Conservation (phyloP, 1,140 invertebrate species). For the Macrobrachium rosenbergii region DNA sequence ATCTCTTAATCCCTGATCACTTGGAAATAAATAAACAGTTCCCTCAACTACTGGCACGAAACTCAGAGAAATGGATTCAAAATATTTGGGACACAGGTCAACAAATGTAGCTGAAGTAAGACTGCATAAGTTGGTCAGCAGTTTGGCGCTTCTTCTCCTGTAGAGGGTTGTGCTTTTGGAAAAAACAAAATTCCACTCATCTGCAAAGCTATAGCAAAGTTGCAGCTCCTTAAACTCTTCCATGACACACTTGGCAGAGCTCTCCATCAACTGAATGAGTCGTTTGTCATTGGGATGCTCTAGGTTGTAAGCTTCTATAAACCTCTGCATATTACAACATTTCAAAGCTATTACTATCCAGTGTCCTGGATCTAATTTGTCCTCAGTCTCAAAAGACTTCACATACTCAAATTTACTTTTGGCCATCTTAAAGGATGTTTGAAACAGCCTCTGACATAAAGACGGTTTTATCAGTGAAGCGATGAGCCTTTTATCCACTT, state of each 20-base stretch:
- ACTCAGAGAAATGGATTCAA: slow-evolving; percentile 90
- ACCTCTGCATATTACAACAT: slow-evolving; percentile 80
- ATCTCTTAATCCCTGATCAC: slow-evolving; percentile 81
- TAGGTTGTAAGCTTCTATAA: slow-evolving; percentile 83
- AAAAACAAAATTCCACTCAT: slow-evolving; percentile 93
- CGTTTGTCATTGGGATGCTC: slow-evolving; percentile 91
- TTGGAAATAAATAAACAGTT: slow-evolving; percentile 49
- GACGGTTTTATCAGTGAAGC: too few relatives aligned
- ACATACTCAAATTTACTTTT: slow-evolving; percentile 85
- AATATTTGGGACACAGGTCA: slow-evolving; percentile 89
- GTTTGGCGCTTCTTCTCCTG: slow-evolving; percentile 61
- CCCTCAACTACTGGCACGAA: slow-evolving; percentile 46
- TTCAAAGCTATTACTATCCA: slow-evolving; percentile 94
- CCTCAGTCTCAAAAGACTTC: slow-evolving; percentile 85
- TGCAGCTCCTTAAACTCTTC: slow-evolving; percentile 88
- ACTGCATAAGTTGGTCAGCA: slow-evolving; percentile 76
- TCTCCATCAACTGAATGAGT: slow-evolving; percentile 89
- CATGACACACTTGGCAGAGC: slow-evolving; percentile 85
- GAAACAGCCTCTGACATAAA: too few relatives aligned
- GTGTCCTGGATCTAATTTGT: slow-evolving; percentile 86
- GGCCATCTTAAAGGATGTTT: slow-evolving; percentile 52
- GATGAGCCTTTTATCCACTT: neutral
- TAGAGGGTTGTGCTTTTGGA: slow-evolving; percentile 59
- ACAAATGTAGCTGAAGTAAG: slow-evolving; percentile 89
- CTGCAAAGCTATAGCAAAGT: slow-evolving; percentile 92